A percentile compares a stretch with the other conserved stretches of the same genome.
These are phyloP conservation scores for Dascillus cervinus DNA, from an alignment of 2,888 invertebrate species.

Conservation along the genomic window DNA sequence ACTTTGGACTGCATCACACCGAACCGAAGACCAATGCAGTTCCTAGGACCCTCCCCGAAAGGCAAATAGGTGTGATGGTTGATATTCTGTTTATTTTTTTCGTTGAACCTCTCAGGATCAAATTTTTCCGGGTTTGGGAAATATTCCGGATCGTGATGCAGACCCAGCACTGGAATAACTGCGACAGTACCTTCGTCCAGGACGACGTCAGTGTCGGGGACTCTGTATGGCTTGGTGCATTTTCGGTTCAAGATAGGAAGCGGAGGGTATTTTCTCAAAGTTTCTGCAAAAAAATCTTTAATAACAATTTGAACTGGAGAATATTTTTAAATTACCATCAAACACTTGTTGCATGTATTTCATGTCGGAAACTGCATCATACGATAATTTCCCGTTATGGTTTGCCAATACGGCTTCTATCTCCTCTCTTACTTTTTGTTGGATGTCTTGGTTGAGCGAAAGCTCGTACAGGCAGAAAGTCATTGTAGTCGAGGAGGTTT, in stretches of 20 bases:
- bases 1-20: conserved; percentile 26
- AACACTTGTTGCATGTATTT: conserved; percentile 44
- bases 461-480: conserved; percentile 45
- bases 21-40: conserved; percentile 43
- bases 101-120: conserved; percentile 10
- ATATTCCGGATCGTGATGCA: too few relatives aligned
- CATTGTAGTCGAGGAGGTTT: conserved; percentile 38
- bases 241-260: conserved; percentile 18
- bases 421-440: conserved; percentile 40
- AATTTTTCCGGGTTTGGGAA: conserved; percentile 13
- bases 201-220: conserved; percentile 15
- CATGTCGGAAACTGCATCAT: conserved; percentile 44
- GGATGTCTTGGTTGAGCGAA: conserved; percentile 41
- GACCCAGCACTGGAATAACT: conserved; percentile 16
- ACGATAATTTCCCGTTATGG: conserved; percentile 33
- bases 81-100: conserved; percentile 5
- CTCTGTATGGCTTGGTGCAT: conserved; percentile 19
- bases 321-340: too few relatives aligned
- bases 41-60: conserved; percentile 51
- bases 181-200: conserved; percentile 26
- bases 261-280: conserved; percentile 33
- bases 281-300: conserved; percentile 29
- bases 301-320: too few relatives aligned
- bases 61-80: conserved; percentile 52
- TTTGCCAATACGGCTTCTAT: conserved; percentile 31